Percentiles rank a stretch among this genome's conserved stretches.
phyloP scores from a whole-genome alignment of 2,113 vertebrate species.

The Maccullochella peelii region DNA sequence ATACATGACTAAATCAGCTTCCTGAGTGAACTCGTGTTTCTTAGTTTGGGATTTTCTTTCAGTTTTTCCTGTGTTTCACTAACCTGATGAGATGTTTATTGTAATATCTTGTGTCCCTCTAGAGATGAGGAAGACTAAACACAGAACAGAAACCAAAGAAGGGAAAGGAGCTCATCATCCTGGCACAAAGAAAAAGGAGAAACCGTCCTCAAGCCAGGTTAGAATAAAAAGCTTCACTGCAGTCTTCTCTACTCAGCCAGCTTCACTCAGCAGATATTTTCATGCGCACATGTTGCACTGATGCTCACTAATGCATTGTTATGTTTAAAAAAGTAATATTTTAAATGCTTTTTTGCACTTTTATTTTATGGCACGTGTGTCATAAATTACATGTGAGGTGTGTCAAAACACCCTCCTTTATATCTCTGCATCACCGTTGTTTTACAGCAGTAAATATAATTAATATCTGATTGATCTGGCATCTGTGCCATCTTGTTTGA shows the following conservation, averaged over 20 bases:
- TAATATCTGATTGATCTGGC: no score
- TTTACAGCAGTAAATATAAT: background rate
- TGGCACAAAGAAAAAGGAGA: constrained; percentile 75
- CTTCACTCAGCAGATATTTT: background rate
- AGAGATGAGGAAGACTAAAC: constrained; percentile 62
- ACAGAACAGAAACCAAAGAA: constrained; percentile 68
- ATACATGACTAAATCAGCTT: background rate
- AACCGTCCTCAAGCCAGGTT: constrained; percentile 60
- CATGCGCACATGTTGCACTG: background rate
- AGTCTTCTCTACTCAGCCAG: background rate
- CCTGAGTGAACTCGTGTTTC: background rate
- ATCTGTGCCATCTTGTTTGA: background rate
- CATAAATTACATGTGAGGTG: no score
- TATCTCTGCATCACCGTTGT: background rate
- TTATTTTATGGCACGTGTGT: background rate
- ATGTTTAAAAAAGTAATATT: background rate
- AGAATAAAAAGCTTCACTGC: background rate
- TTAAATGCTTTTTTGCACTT: background rate
- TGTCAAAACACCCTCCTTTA: background rate
- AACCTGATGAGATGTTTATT: background rate
- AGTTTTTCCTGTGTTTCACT: background rate
- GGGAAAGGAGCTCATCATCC: constrained; percentile 67
- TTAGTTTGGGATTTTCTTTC: background rate
- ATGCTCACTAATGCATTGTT: background rate
- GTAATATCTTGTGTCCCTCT: constrained; percentile 10